Evolutionary conservation across 2,797 vertebrate species (phyloP).

Genomic region (Paratrypauchen microcephalus): DNA sequence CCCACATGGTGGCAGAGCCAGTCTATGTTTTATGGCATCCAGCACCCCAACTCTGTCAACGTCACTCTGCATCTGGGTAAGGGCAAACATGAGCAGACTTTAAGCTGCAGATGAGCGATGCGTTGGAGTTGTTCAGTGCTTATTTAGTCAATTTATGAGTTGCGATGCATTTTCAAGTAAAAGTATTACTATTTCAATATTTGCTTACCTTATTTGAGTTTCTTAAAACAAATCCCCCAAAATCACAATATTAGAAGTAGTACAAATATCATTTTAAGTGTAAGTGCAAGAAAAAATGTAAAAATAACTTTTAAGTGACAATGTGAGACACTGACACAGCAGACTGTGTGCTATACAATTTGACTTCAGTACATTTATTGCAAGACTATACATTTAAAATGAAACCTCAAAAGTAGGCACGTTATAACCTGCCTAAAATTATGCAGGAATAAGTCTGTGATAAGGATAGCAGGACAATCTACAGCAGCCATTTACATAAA

Average conservation of each 20-base stretch:
- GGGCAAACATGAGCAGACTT: conserved; percentile 31
- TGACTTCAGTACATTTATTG: conserved; percentile 4
- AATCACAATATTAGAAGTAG: not conserved
- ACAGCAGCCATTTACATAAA: conserved; percentile 43
- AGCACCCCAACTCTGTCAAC: conserved; percentile 89
- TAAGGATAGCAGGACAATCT: conserved; percentile 3
- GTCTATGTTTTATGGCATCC: conserved; percentile 90
- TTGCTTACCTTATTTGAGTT: no score
- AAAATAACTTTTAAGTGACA: not conserved
- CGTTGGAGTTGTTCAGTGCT: not conserved
- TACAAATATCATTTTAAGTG: not conserved
- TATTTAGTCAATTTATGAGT: not conserved
- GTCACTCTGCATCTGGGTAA: conserved; percentile 89
- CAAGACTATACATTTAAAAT: not conserved
- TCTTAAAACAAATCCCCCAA: not conserved
- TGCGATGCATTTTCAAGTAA: not conserved
- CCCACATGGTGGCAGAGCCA: conserved; percentile 97
- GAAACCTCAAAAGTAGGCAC: not conserved
- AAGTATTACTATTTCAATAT: no score
- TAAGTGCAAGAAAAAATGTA: not conserved
- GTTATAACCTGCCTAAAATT: not conserved
- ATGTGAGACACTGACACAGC: not conserved
- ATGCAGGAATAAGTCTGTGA: conserved; percentile 7
- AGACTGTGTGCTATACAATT: not conserved
- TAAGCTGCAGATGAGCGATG: no score